Evolutionary conservation across 2,797 vertebrate genomes (phyloP).

Genomic region (Pseudochromis fuscus): DNA sequence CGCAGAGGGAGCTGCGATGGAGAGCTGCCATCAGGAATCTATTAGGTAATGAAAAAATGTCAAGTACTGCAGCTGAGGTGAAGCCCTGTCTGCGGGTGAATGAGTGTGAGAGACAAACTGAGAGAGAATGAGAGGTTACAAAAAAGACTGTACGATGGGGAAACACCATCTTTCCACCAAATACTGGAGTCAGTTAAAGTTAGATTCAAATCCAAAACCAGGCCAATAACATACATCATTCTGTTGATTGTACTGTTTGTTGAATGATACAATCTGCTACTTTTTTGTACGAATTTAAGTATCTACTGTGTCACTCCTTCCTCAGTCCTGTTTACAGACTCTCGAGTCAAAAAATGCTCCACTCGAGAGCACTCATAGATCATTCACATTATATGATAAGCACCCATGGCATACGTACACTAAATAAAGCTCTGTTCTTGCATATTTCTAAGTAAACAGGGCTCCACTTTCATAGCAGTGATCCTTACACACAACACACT

Average conservation of each 20-base stretch:
- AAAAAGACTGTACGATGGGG: not conserved
- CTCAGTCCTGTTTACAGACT: slow-evolving; percentile 8
- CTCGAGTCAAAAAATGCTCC: slow-evolving; percentile 1
- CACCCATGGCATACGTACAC: not conserved
- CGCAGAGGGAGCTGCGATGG: slow-evolving; percentile 42
- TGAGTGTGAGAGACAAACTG: not conserved
- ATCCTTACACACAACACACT: not conserved
- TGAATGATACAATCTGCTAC: slow-evolving; percentile 24
- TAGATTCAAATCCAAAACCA: slow-evolving; percentile 5
- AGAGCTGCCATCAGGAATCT: slow-evolving; percentile 29
- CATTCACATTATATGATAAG: slow-evolving; percentile 7
- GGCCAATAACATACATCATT: not conserved
- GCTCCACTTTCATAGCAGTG: not conserved
- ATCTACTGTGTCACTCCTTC: slow-evolving; percentile 41
- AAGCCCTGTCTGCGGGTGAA: slow-evolving; percentile 25
- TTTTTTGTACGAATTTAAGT: slow-evolving; percentile 27
- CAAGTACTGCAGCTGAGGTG: slow-evolving; percentile 45
- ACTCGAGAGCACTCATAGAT: not conserved
- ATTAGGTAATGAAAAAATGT: slow-evolving; percentile 60
- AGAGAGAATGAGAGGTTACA: slow-evolving; percentile 7
- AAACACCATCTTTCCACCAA: not conserved
- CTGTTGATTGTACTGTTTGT: slow-evolving; percentile 34
- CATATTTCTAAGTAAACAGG: not conserved
- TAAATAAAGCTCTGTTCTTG: not conserved
- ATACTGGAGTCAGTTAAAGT: not conserved